Evolutionary conservation across 2,797 vertebrate genomes (phyloP).

Genomic region (Selene dorsalis): DNA sequence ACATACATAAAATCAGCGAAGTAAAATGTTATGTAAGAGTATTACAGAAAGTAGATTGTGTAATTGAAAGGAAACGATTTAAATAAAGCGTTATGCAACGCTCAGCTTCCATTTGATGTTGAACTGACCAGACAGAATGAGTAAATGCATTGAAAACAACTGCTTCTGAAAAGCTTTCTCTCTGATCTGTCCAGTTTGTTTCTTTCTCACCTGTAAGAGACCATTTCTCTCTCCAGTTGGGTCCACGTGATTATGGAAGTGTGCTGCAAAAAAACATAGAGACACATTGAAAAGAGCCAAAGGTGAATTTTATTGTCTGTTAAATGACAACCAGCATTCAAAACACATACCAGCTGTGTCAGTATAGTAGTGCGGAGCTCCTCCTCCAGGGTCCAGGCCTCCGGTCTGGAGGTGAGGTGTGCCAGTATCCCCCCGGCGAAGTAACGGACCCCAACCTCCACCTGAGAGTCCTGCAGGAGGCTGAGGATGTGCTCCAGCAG

Average conservation of each 20-base stretch:
- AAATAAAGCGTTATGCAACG: conserved; percentile 24
- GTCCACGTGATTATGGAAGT: conserved; percentile 92
- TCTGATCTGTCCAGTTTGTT: neutral
- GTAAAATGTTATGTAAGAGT: conserved; percentile 6
- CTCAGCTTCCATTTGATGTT: conserved; percentile 20
- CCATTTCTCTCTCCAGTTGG: conserved; percentile 91
- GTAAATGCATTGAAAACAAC: conserved; percentile 8
- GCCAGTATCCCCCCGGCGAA: conserved; percentile 95
- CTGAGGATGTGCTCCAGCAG: conserved; percentile 92
- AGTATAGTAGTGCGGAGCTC: conserved; percentile 86
- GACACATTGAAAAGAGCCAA: conserved; percentile 2
- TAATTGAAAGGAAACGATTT: conserved; percentile 10
- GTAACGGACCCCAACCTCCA: conserved; percentile 90
- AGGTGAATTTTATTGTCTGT: neutral
- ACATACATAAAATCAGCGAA: neutral
- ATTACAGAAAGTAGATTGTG: neutral
- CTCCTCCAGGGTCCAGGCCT: conserved; percentile 88
- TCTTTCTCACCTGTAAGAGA: conserved; percentile 91
- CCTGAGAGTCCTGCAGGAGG: conserved; percentile 87
- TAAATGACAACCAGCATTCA: conserved; percentile 4
- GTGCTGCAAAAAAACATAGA: conserved; percentile 85
- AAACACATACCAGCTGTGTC: conserved; percentile 87
- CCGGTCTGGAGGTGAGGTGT: conserved; percentile 90
- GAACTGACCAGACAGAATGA: conserved; percentile 10
- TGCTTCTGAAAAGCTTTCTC: neutral